Base-by-base conservation (phyloP, 2,888 invertebrate species). In the Hipparchia semele region DNA sequence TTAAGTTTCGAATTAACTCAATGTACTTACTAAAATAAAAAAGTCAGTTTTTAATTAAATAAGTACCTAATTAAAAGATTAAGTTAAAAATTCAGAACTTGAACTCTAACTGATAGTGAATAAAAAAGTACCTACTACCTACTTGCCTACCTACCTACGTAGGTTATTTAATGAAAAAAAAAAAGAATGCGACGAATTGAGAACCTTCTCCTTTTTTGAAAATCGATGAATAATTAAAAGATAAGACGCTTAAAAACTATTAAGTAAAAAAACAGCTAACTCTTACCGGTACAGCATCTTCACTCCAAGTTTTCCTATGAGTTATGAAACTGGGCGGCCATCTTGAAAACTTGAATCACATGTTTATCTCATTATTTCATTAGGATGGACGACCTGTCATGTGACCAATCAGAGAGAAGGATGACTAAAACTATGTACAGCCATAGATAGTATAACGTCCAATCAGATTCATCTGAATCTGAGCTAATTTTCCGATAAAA, bases 291-390 rank as follows among this genome's bases (percentile, higher is more conserved):
- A 70, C 76, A 75, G 65, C 68, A 80, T 78, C 78, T 82, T 85
- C 84, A 79, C 77, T 74, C 76, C 77, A 71, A 79, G 77, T 85
- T 86, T 85, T 82, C 83, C 78, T 80, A 84, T 85, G 85, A 87
- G 83, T 78, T 80, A 84, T 85, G 85, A 87, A 87, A 86, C 81
- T 80, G 80, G 78, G 82, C 85, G 73, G 92, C 93, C 93, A 93
- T 93, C 83, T 93, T 93, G 88, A 79, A 88, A 93, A 93, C 83
- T 93, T 92, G 88, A 79, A 88, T 93, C 93, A 93, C 93, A 88
- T 92, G 91, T 87, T 87, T 84, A 86, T 87, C 84, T 87, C 82
- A 81, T 84, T 84, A 84, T 80, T 80, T 84, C 85, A 79, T 78
- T 76, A 83, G 79, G 80, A 81, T 80, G 79, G 79, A 84, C 85